Conservation (phyloP, 2,888 invertebrate species). For the Gymnosoma rotundatum region DNA sequence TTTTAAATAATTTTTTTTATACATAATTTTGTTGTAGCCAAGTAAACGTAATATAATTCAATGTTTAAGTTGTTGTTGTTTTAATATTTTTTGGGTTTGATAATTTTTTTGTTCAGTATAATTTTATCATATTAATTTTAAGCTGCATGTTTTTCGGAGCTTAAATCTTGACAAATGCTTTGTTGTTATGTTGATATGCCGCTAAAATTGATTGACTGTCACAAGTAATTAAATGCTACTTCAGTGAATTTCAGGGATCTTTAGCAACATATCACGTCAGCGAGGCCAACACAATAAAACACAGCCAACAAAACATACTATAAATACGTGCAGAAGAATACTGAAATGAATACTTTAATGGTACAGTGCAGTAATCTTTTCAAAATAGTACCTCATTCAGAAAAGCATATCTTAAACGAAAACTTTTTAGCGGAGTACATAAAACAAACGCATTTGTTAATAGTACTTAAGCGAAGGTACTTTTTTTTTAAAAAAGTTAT, state of each 20-base stretch:
- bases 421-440: background rate
- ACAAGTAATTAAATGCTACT: constrained; percentile 70
- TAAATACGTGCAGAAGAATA: background rate
- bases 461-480: too few relatives aligned
- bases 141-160: constrained; percentile 63
- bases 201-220: constrained; percentile 71
- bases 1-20: background rate
- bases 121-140: constrained; percentile 56
- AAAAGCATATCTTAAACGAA: background rate
- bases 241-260: constrained; percentile 70
- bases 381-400: background rate
- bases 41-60: constrained; percentile 20
- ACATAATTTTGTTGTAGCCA: constrained; percentile 7
- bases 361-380: constrained; percentile 27
- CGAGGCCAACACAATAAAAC: constrained; percentile 56
- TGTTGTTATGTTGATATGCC: constrained; percentile 69
- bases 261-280: constrained; percentile 69
- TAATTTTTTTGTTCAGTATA: background rate
- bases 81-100: constrained; percentile 20
- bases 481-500: too few relatives aligned
- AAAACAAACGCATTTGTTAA: too few relatives aligned
- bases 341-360: background rate
- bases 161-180: constrained; percentile 68
- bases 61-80: background rate
- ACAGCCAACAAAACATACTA: constrained; percentile 5